Evolutionary conservation across 2,888 invertebrate species (phyloP), one percentile per base, ranked within the genome.

Genomic region (Malachius bipustulatus): DNA sequence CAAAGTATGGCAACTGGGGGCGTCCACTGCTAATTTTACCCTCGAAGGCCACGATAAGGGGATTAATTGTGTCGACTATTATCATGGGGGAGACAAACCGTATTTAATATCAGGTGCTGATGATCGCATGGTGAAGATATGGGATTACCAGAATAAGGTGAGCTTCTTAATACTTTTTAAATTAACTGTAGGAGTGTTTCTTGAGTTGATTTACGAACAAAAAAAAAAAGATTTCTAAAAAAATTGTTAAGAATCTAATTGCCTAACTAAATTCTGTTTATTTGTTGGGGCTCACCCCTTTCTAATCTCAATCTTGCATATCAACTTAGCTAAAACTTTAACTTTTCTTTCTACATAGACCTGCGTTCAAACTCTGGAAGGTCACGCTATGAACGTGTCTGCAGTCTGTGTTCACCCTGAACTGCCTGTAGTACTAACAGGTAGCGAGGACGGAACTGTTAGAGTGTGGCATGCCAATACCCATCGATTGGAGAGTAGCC

Each of bases 121-220:
- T 60, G 98, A 99, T 63, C 77, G 91, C 35, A 71, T 88, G 29
- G 94, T 97, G 4, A 98, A 97, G 66, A 98, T 98, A 52, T 98
- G 98, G 98, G 98, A 98, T 59, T 99, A 99, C 61, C 89, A 98
- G 64, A 98, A 97, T 64, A 98, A 98, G n/a, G n/a, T n/a, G n/a
- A n/a, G n/a, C n/a, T n/a, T n/a, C n/a, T n/a, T n/a, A n/a, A n/a
- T n/a, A n/a, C n/a, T n/a, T n/a, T n/a, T n/a, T n/a, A n/a, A n/a
- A n/a, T n/a, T n/a, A n/a, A n/a, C n/a, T n/a, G n/a, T n/a, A n/a
- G n/a, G n/a, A n/a, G n/a, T n/a, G n/a, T n/a, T n/a, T n/a, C n/a
- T n/a, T n/a, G n/a, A n/a, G n/a, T n/a, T n/a, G n/a, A n/a, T n/a
- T n/a, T n/a, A n/a, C n/a, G n/a, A n/a, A n/a, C n/a, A n/a, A n/a